Percentiles rank a stretch among this genome's conserved stretches.
phyloP scores from a whole-genome alignment of 2,888 invertebrate species.

The Leucoptera coffeella region DNA sequence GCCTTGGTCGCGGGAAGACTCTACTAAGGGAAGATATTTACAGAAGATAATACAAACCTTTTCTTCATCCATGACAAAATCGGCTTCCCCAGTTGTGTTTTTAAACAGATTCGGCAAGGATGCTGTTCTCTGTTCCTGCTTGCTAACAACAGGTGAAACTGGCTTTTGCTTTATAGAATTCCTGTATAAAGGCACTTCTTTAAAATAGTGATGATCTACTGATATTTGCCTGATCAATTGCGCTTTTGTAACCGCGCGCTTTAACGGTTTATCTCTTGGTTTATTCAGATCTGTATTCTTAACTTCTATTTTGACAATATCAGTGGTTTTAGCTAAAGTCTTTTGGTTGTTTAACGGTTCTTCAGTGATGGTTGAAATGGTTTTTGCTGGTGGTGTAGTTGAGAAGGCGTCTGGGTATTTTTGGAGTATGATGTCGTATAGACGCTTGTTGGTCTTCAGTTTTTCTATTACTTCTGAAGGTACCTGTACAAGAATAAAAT shows the following conservation, averaged over 20 bases:
- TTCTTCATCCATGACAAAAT: slow-evolving; percentile 54
- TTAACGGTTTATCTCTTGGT: slow-evolving; percentile 23
- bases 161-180: slow-evolving; percentile 80
- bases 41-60: slow-evolving; percentile 46
- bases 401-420: slow-evolving; percentile 63
- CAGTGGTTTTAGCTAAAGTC: slow-evolving; percentile 53
- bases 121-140: slow-evolving; percentile 73
- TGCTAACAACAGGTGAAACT: slow-evolving; percentile 74
- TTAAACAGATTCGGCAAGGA: slow-evolving; percentile 87
- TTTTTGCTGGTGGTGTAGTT: slow-evolving; percentile 56
- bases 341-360: neutral
- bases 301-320: slow-evolving; percentile 51
- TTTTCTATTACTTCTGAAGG: slow-evolving; percentile 66
- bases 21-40: slow-evolving; percentile 1
- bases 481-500: slow-evolving; percentile 40
- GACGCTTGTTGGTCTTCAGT: slow-evolving; percentile 53
- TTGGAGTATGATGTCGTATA: slow-evolving; percentile 63
- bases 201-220: slow-evolving; percentile 61
- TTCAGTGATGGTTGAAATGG: slow-evolving; percentile 19
- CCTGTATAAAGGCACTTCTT: slow-evolving; percentile 63
- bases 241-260: slow-evolving; percentile 14
- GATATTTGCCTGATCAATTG: slow-evolving; percentile 48
- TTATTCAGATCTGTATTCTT: slow-evolving; percentile 36
- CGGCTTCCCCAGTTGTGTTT: slow-evolving; percentile 74
- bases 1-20: too few species aligned